Base-by-base conservation (phyloP, 2,888 invertebrate species). In the Lomographa bimaculata region DNA sequence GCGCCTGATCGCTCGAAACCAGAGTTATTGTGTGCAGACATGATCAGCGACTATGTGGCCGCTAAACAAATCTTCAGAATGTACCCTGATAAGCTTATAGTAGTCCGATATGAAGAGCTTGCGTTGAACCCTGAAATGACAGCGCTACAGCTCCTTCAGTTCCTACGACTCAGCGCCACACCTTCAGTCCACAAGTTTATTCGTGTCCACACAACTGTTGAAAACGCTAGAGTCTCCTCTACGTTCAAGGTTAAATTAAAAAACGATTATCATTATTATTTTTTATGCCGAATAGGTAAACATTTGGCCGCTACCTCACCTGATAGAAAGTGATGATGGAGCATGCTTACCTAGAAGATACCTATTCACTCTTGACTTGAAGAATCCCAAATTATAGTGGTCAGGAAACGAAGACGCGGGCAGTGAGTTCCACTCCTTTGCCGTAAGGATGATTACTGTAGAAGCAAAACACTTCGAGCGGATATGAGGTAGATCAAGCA, bases 171-270 rank as follows among this genome's bases (percentile, higher is more conserved):
- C 36, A 90, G 94, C 63, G 92, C 93, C 74, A 77, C 76, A 18
- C 89, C 91, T 3, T 86, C 91, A 29, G 93, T 96, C 1, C 91
- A 92, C 46, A 90, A 91, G 54, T 97, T 95, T 74, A 86, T 97
- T 38, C 93, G 94, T 60, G 93, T 94, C 1, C 96, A 97, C 75
- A 97, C 96, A 6, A 95, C 93, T 70, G 89, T 91, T 30, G 93
- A 96, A 65, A 92, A 92, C 8, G 96, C 94, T 1, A 96, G 96
- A 7, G 95, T 96, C 17, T 96, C 95, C 54, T 96, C 96, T 65
- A 97, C 96, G 18, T 96, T 93, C 81, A 91, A 96, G 40, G 93
- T 96, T n/a, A n/a, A n/a, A n/a, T n/a, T n/a, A n/a, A n/a, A n/a
- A n/a, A n/a, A n/a, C n/a, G n/a, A n/a, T n/a, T n/a, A n/a, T n/a